Base-by-base conservation (phyloP, 2,888 invertebrate genomes). In the Habroteleia sp. region DNA sequence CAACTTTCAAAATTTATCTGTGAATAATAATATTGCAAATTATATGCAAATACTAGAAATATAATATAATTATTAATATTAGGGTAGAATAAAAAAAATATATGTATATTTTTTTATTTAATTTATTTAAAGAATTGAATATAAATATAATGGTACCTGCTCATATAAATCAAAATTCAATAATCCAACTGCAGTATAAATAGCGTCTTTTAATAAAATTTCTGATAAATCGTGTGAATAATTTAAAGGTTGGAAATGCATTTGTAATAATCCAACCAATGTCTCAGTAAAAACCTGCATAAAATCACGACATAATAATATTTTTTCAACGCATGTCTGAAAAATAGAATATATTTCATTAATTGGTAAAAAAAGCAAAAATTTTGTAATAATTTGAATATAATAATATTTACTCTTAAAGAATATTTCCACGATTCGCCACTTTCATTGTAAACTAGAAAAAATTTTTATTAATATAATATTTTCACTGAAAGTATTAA, bases 381-480 rank as follows among this genome's bases (percentile, higher is more conserved):
- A 20, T 20, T 20, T 3, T 20, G 20, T 20, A 20, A 20, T 5
- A 20, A 20, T 20, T 10, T 10, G 6, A 10, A 10, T 3, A 31
- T 1, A 10, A 31, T 2, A 31, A 10, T 31, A 31, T 31, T 31
- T 31, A 7, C 27, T 5, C n/a, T 68, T 35, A 97, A 90, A 83
- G 94, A 96, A 86, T 96, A 98, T 85, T 96, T 97, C 95, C 96
- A 97, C n/a, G 95, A 94, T 87, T 97, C 97, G 0, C 96, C 96
- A 6, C 93, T 93, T 87, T 97, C 96, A 82, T 96, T 87, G 73
- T 89, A 91, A 91, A 39, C 75, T 86, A 79, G 86, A 25, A 39
- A 2, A 20, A 20, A 20, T 20, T 20, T n/a, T n/a, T n/a, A n/a
- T n/a, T n/a, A n/a, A n/a, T n/a, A n/a, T n/a, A n/a, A n/a, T n/a